Base-by-base conservation (phyloP, 1,140 invertebrate species). In the Listronotus bonariensis region DNA sequence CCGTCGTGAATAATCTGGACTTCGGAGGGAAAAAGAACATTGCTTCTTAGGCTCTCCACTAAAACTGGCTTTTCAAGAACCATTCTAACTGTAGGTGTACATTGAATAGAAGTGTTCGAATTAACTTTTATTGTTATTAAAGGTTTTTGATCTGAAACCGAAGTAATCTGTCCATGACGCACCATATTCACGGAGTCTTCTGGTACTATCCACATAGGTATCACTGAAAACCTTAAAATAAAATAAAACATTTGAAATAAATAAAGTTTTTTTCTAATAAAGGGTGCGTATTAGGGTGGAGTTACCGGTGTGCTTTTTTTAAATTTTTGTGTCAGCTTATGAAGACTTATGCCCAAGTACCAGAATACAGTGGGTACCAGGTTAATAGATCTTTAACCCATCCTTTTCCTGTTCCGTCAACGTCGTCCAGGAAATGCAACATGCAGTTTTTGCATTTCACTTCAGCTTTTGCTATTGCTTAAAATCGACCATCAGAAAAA, bases 41-140 rank as follows among this genome's bases (percentile, higher is more conserved):
- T 65, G 1, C 68, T 72, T 64, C 71, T 72, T 53, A 72, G 55
- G 36, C 40, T 68, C 38, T 71, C 68, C 15, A 72, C 69, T 10
- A 69, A 31, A 18, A 77, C 69, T 1, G 76, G 76, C 34, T 65
- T 56, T 17, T 77, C 74, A 18, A 77, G 51, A 31, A 68, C 65
- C 38, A 77, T 72, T 53, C 69, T 70, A 10, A 77, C 73, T 34
- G 70, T 73, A n/a, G 76, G 74, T 3, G 72, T 75, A 31, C 72
- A 74, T 60, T 74, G 63, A 6, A 76, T 42, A 6, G 69, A 51
- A 20, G 59, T 26, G 42, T 75, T 66, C 0, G 56, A 38, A 40
- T 74, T 54, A 8, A 49, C 66, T 70, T 69, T 75, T 9, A 77
- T 42, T 9, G 65, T 72, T 63, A 74, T 66, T 20, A 65, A 58